phyloP scores from a whole-genome alignment of 2,888 invertebrate species.

The Sarcophaga rosellei region DNA sequence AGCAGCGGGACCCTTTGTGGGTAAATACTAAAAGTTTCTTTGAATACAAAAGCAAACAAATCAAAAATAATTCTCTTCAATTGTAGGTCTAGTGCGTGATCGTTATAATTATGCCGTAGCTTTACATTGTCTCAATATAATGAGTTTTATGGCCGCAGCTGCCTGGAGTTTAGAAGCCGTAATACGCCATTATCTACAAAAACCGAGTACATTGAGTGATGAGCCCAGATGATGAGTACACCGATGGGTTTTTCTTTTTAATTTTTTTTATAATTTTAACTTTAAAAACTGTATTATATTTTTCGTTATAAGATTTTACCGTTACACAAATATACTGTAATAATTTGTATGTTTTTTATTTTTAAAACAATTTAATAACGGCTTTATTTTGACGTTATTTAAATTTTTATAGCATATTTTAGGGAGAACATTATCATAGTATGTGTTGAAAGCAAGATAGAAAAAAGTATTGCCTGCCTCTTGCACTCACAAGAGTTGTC shows the following conservation, averaged over 20 bases:
- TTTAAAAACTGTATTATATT: conserved; percentile 24
- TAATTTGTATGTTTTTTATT: conserved; percentile 7
- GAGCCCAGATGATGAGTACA: conserved; percentile 51
- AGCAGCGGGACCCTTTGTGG: conserved; percentile 85
- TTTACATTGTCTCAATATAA: conserved; percentile 85
- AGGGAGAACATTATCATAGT: neutral
- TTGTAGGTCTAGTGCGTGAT: conserved; percentile 85
- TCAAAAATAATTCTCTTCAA: neutral
- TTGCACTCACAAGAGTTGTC: neutral
- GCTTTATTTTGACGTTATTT: neutral
- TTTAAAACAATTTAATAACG: conserved; percentile 12
- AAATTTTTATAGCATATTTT: conserved; percentile 33
- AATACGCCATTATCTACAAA: conserved; percentile 72
- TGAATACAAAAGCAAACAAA: neutral
- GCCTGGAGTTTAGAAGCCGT: conserved; percentile 85
- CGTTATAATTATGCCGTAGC: conserved; percentile 84
- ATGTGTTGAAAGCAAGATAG: neutral
- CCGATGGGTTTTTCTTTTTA: conserved; percentile 2
- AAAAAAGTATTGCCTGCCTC: conserved; percentile 3
- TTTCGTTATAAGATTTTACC: conserved; percentile 20
- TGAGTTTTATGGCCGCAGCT: conserved; percentile 85
- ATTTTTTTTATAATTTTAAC: conserved; percentile 3
- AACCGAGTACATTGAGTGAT: conserved; percentile 57
- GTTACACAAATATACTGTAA: neutral
- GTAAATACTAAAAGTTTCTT: conserved; percentile 79